These are phyloP conservation scores for Aleiodes sp. DNA, from an alignment of 1,140 invertebrate genomes.

Conservation along the genomic window DNA sequence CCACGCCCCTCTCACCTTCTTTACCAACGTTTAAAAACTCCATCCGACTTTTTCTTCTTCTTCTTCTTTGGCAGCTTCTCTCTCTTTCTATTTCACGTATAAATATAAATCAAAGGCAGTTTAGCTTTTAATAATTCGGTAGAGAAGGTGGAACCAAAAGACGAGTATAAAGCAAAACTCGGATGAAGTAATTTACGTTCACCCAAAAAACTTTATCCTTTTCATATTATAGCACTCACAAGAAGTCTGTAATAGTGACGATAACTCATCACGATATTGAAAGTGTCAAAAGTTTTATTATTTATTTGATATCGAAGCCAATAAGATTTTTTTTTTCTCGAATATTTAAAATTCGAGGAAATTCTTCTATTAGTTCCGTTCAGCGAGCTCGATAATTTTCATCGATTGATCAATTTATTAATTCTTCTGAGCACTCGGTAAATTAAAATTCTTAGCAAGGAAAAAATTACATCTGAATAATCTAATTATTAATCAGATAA, in stretches of 20 bases:
- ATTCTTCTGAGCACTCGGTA: too few relatives aligned
- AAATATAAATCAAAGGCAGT: conserved; percentile 64
- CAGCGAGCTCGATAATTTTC: too few relatives aligned
- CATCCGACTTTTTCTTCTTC: conserved; percentile 39
- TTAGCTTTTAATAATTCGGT: conserved; percentile 63
- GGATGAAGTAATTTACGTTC: conserved; percentile 7
- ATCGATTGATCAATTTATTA: too few relatives aligned
- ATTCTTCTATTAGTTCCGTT: too few relatives aligned
- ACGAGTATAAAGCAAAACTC: conserved; percentile 3
- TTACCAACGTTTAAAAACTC: conserved; percentile 9
- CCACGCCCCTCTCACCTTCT: conserved; percentile 7
- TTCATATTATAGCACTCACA: conserved; percentile 2
- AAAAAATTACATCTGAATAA: too few relatives aligned
- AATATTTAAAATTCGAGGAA: not conserved
- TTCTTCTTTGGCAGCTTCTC: conserved; percentile 1
- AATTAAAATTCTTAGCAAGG: too few relatives aligned
- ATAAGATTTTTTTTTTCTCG: too few relatives aligned
- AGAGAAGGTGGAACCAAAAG: conserved; percentile 35
- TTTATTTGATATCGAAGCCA: too few relatives aligned
- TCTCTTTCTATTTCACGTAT: conserved; percentile 51
- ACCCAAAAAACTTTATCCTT: conserved; percentile 7
- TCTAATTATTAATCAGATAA: too few relatives aligned
- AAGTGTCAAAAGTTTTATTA: not conserved
- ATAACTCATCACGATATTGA: not conserved
- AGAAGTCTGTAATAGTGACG: not conserved